Base-by-base conservation (phyloP, 2,888 invertebrate genomes). In the Limnephilus lunatus region DNA sequence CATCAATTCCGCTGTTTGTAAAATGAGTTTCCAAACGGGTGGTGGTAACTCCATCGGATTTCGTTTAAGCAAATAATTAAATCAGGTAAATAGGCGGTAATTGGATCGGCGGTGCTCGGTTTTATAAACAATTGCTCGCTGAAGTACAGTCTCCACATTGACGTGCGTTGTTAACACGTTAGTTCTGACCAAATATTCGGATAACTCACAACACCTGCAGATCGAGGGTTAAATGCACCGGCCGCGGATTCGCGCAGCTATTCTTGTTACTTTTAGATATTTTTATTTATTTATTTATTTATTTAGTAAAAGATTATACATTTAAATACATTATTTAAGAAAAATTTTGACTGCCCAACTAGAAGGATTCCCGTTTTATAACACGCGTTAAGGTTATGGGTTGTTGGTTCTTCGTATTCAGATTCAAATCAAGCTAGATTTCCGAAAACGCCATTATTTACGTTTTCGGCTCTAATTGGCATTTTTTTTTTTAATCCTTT, bases 31-130 rank as follows among this genome's bases (percentile, higher is more conserved):
- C n/a, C 68, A 25, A 68, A 25, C 68, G 68, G 68, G 7, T n/a
- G 68, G 7, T 25, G 25, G 68, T n/a, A 68, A 25, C 68, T 68
- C 25, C 25, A 68, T 68, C n/a, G 68, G 68, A 25, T 68, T 68
- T 68, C 68, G 68, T n/a, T 68, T 68, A 68, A 68, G 68, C 68
- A 68, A 68, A 68, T 68, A 68, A 68, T 68, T 68, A 68, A 68
- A 68, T 68, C 68, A 68, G 68, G 68, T 68, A 25, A 68, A 68
- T 68, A 68, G 68, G 68, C 68, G 25, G 19, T 68, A 25, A 68
- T 68, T 68, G 68, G 68, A 68, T 25, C 25, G 68, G 68, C 25
- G 68, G 68, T 68, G 53, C 5, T 53, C 53, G 68, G 1, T 25
- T 68, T 68, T 68, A 68, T 68, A 68, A 68, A 68, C 68, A 68